Evolutionary conservation across 2,888 invertebrate species (phyloP), one percentile per base, ranked within the genome.

Genomic region (Pycnomerus fuliginosus): DNA sequence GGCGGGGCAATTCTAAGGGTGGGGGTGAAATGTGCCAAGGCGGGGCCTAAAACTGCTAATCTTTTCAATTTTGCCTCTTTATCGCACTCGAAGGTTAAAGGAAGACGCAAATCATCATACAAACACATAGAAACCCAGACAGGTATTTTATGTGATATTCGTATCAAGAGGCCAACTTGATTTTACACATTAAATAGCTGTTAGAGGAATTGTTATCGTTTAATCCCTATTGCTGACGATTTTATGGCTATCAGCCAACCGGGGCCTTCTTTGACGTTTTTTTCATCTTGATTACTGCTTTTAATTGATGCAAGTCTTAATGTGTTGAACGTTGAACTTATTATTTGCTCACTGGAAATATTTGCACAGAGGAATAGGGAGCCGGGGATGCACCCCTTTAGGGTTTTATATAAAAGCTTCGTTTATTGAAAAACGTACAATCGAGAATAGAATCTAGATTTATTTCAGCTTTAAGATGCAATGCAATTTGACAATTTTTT

Each of bases 151-250:
- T 59, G 62, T 54, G 58, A 56, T 60, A 57, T 58, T 50, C 52
- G 58, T 57, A 56, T 54, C 58, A 57, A 54, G 55, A 57, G 47
- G 61, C 53, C 62, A 58, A 65, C 66, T 64, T 58, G 66, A 64
- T 64, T 66, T 64, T 65, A 61, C 64, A 64, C 64, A 64, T 65
- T 65, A 65, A 61, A 65, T 56, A 58, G 61, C 52, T 50, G 54
- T 53, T 55, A 52, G 53, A 16, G 16, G 44, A 8, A 38, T 52
- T 49, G 58, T 63, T 63, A 60, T 64, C 61, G 62, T 60, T 61
- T 58, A 59, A 64, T 62, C 61, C 56, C 44, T 14, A 38, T 22
- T 23, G 31, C 38, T 17, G 12, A n/a, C 32, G 33, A 32, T 22
- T 27, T 13, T 20, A 17, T 28, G 11, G 12, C 11, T 20, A 25